phyloP scores from a whole-genome alignment of 2,888 invertebrate species.

The Idaea aversata region DNA sequence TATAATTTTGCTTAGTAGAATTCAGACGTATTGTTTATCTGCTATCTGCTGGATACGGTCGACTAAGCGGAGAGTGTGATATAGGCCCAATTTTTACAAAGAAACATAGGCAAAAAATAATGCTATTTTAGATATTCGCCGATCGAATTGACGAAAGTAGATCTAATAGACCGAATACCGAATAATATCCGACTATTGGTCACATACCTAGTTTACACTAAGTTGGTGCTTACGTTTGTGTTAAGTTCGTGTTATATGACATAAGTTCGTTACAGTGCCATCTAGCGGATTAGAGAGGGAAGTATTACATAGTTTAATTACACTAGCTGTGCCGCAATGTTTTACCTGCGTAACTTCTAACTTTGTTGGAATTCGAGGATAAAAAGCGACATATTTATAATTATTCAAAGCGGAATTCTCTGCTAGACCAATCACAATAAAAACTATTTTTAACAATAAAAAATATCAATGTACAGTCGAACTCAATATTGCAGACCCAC shows the following conservation, averaged over 20 bases:
- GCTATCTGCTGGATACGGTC: too few relatives aligned
- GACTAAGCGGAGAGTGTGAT: too few relatives aligned
- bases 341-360: not conserved
- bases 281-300: slow-evolving; percentile 23
- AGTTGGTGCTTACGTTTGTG: slow-evolving; percentile 23
- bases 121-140: too few relatives aligned
- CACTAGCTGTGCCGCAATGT: not conserved
- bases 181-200: not conserved
- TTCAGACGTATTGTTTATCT: too few relatives aligned
- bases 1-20: too few relatives aligned
- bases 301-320: not conserved
- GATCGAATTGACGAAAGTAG: too few relatives aligned
- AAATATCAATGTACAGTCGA: not conserved
- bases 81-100: too few relatives aligned
- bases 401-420: not conserved
- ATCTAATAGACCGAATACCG: too few relatives aligned
- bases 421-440: not conserved
- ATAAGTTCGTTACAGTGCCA: slow-evolving; percentile 25
- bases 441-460: not conserved
- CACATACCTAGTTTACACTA: slow-evolving; percentile 17
- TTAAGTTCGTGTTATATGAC: slow-evolving; percentile 20
- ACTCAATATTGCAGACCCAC: too few relatives aligned
- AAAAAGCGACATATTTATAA: too few relatives aligned
- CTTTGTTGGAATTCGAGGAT: too few relatives aligned
- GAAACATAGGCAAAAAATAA: too few relatives aligned